A percentile compares a stretch with the other conserved stretches of the same genome.
Conservation (phyloP, 2,797 vertebrate species). For the Eptatretus atami region DNA sequence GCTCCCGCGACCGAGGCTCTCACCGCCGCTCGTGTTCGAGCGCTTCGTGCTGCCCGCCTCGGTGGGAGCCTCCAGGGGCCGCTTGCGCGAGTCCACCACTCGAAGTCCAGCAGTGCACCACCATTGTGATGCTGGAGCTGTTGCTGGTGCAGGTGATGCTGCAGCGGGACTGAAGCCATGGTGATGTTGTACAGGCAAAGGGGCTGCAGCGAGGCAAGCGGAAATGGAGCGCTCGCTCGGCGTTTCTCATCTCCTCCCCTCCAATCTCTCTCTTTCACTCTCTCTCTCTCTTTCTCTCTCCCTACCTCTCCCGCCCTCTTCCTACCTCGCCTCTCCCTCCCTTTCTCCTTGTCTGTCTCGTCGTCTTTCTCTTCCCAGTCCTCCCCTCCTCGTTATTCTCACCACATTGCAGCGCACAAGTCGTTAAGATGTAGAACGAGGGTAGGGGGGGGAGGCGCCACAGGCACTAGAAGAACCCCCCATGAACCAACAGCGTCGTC, state of each 20-base stretch:
- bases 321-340: neutral
- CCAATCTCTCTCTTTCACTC: conserved; percentile 10
- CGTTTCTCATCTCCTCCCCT: conserved; percentile 9
- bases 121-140: conserved; percentile 30
- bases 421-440: too few species aligned
- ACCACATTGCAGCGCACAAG: neutral
- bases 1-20: neutral
- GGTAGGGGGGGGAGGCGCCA: too few species aligned
- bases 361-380: neutral
- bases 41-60: conserved; percentile 35
- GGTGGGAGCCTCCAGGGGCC: conserved; percentile 28
- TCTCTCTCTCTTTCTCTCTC: conserved; percentile 9
- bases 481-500: too few species aligned
- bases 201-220: neutral
- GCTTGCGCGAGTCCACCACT: conserved; percentile 29
- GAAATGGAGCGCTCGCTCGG: conserved; percentile 4
- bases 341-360: neutral
- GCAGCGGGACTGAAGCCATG: neutral
- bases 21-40: conserved; percentile 28
- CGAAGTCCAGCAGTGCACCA: conserved; percentile 25
- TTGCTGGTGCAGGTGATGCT: conserved; percentile 11
- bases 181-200: neutral
- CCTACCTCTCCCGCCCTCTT: neutral
- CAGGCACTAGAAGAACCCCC: too few species aligned
- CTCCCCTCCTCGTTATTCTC: neutral